Base-by-base conservation (phyloP, 2,113 vertebrate genomes). In the Stegostoma tigrinum region DNA sequence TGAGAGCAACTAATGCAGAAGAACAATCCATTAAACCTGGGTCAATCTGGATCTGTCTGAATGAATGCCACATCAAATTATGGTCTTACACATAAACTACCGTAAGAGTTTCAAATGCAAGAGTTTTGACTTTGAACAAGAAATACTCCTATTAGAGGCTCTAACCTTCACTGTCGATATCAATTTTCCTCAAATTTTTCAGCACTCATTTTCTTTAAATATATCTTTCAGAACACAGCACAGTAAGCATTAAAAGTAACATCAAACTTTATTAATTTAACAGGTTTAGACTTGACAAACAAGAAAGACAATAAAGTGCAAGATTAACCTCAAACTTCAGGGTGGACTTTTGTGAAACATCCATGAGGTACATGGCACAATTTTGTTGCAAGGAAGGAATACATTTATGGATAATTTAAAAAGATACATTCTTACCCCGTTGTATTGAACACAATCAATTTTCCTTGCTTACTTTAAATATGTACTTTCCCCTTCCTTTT, bases 181-280 rank as follows among this genome's bases (percentile, higher is more conserved):
- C 1, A 38, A 93, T 42, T 38, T 93, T 66, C 89, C 66, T 64
- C 30, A 93, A 67, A 23, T 93, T 66, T 66, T 34, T 66, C 34
- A 24, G 19, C 17, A 21, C 19, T 19, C 38, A 64, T 6, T 93
- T 93, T 66, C 17, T 66, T 66, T 93, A 93, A 67, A 34, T 67
- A 93, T 6, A 91, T 19, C 34, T 21, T 23, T 91, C 61, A 93
- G 89, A 93, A 93, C 89, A 93, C 89, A 93, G 61, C 61, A 93
- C 61, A 67, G 89, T 66, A 93, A 93, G 34, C 61, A 66, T 93
- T 93, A 67, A 93, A 93, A 93, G 61, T 93, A 93, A 64, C n/a
- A 93, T 2, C 34, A 66, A 93, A 93, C 61, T 93, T 93, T 93
- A 93, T 93, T 93, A 66, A n/a, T 64, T 67, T 67, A 93, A 93